phyloP scores from a whole-genome alignment of 2,888 invertebrate genomes.

The Seira sanloemensis region DNA sequence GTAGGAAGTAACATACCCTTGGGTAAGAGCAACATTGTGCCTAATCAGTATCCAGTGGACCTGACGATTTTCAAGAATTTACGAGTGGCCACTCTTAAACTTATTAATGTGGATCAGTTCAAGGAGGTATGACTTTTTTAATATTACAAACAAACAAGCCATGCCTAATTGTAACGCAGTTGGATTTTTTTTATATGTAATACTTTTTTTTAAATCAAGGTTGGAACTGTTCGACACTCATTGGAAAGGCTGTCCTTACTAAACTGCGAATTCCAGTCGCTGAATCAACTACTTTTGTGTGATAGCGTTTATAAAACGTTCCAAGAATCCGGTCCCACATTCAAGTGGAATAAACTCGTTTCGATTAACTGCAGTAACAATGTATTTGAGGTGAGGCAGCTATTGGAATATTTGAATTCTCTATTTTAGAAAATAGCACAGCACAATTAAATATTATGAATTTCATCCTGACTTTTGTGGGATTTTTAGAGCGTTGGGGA shows the following conservation, averaged over 20 bases:
- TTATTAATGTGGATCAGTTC: conserved; percentile 79
- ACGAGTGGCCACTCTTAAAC: conserved; percentile 80
- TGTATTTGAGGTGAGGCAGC: conserved; percentile 73
- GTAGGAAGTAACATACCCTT: conserved; percentile 82
- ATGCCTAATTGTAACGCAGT: no score
- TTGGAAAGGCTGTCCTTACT: conserved; percentile 82
- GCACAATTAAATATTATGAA: background rate
- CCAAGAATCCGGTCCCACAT: conserved; percentile 76
- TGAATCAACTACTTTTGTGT: conserved; percentile 89
- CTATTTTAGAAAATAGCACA: conserved; percentile 1
- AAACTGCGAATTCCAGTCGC: conserved; percentile 81
- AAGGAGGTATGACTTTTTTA: conserved; percentile 68
- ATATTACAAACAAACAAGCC: no score
- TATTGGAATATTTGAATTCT: background rate
- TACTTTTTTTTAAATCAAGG: conserved; percentile 74
- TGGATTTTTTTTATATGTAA: no score
- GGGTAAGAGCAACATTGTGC: conserved; percentile 89
- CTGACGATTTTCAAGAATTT: conserved; percentile 88
- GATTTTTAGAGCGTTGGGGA: conserved; percentile 67
- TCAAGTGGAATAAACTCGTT: conserved; percentile 76
- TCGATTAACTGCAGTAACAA: conserved; percentile 77
- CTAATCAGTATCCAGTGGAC: conserved; percentile 87
- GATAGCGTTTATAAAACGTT: conserved; percentile 87
- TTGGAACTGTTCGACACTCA: conserved; percentile 81
- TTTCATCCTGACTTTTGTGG: no score